phyloP scores from a whole-genome alignment of 2,797 vertebrate genomes.

The Synaphobranchus kaupii region DNA sequence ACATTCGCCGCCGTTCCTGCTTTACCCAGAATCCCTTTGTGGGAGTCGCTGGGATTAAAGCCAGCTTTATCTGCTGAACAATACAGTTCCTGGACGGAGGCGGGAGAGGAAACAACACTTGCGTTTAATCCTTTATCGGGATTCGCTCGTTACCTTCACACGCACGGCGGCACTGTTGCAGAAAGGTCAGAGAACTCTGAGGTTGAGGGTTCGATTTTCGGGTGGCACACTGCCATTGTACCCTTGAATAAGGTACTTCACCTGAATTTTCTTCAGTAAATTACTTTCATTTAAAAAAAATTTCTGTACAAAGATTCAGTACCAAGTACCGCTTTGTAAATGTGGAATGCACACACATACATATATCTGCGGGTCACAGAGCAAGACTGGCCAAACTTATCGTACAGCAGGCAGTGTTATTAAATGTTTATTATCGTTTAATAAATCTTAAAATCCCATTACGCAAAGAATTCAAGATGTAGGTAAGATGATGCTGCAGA shows the following conservation, averaged over 20 bases:
- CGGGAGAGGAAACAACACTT: too few relatives aligned
- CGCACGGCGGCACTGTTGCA: too few relatives aligned
- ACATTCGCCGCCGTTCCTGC: slow-evolving; percentile 37
- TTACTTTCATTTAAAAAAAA: not conserved
- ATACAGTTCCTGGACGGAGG: too few relatives aligned
- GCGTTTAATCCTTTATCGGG: too few relatives aligned
- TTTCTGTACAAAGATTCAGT: not conserved
- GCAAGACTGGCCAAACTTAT: not conserved
- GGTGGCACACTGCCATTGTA: too few relatives aligned
- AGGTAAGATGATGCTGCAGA: not conserved
- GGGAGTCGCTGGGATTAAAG: not conserved
- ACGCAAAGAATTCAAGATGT: not conserved
- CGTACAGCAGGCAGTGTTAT: not conserved
- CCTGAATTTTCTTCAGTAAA: not conserved
- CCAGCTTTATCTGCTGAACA: too few relatives aligned
- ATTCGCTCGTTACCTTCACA: too few relatives aligned
- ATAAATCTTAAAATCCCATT: not conserved
- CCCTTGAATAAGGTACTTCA: not conserved
- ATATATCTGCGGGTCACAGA: not conserved
- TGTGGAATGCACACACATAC: not conserved
- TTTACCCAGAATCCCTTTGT: not conserved
- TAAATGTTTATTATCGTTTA: not conserved
- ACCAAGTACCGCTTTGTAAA: not conserved
- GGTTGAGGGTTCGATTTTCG: too few relatives aligned
- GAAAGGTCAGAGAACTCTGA: too few relatives aligned